Evolutionary conservation across 2,797 vertebrate genomes (phyloP), one percentile per base, ranked within the genome.

Genomic region (Liparis tanakae): DNA sequence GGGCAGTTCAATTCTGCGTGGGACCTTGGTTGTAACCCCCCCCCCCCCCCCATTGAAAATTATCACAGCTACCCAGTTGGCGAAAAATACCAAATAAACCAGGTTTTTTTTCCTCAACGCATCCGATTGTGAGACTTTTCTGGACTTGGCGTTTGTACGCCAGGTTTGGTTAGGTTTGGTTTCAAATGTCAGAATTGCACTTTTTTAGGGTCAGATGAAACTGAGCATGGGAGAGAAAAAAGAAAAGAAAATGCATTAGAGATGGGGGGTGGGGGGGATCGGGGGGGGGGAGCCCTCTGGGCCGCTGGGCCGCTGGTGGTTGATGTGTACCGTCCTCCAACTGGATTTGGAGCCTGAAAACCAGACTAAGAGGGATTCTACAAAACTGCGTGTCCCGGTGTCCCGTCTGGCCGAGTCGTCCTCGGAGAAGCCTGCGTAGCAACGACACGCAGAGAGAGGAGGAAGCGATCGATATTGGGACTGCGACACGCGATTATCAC

Each of bases 291-390:
- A n/a, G 54, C 41, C 53, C 37, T 58, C n/a, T n/a, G n/a, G n/a
- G n/a, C n/a, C n/a, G n/a, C 41, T 63, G 70, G 54, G 65, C 56
- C 46, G 66, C 54, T 78, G 59, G 30, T 34, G 76, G 60, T 67
- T 75, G 60, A 33, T 70, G 15, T 67, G n/a, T n/a, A n/a, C n/a
- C n/a, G 60, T 82, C 58, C 65, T 76, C 37, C 76, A 82, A 80
- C 78, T 70, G 84, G 72, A 80, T 86, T 79, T 75, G 58, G 51
- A 78, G 61, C 13, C 68, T 62, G 60, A 77, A 79, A 76, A 79
- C 50, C 57, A 67, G 70, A 33, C 81, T 80, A 79, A 85, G 77
- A 82, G 39, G 77, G 85, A 83, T 85, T 85, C 81, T 57, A 71
- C 36, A 66, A 70, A n/a, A 69, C 76, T 83, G 81, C 82, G 76